Base-by-base conservation (phyloP, 1,140 invertebrate genomes). In the Mactra quadrangularis region DNA sequence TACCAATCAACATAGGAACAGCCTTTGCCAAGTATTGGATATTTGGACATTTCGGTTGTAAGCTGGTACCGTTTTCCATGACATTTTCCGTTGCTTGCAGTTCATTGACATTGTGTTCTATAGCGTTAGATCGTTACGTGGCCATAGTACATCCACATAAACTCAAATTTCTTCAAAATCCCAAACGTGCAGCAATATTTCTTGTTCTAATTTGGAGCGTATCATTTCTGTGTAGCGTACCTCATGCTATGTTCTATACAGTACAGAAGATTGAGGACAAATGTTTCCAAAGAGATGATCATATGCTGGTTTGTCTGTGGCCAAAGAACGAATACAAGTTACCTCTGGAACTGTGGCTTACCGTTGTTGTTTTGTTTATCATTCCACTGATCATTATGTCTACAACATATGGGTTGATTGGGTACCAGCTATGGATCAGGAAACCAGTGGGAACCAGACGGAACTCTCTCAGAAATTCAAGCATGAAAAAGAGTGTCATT, bases 191-290 rank as follows among this genome's bases (percentile, higher is more conserved):
- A 95, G 95, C 96, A 76, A 93, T 96, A 52, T 97, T 97, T 91
- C 96, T 98, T 57, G 95, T 95, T 52, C 93, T 97, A n/a, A 97
- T 98, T 38, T 98, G 97, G 97, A 93, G 97, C 84, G 95, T 96
- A 41, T 97, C 97, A 0, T 96, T 96, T 7, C 97, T 96, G 11
- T 81, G 85, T 25, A 81, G 74, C 15, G 62, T 86, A 9, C 87
- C 88, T 29, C 84, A 87, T 71, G 76, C 79, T 15, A 59, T 83
- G n/a, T 86, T 84, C 66, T 86, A 85, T 33, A 62, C 85, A 6
- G 68, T 87, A 9, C 52, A 85, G 25, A 70, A 76, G 41, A 53
- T 70, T 15, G 52, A 59, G 29, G 22, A n/a, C 17, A 57, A 47
- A 45, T 75, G 72, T 50, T 11, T 47, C 1, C 29, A 66, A 1